Conservation (phyloP, 1,140 invertebrate genomes). For the Scaptodrosophila lebanonensis region DNA sequence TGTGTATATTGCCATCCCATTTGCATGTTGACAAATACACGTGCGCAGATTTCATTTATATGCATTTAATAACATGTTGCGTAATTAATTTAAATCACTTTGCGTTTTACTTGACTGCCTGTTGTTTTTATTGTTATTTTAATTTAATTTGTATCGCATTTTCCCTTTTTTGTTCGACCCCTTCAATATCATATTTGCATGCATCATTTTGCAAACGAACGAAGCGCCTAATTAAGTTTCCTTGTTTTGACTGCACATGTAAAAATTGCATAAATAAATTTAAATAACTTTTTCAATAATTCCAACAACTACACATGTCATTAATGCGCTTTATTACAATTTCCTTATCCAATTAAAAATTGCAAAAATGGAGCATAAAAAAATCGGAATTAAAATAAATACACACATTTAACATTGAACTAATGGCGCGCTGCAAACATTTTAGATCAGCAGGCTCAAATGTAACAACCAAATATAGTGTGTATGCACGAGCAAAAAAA, state of each 20-base stretch:
- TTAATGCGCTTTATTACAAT: background rate
- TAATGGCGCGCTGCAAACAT: too few species aligned
- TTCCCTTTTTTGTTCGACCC: slow-evolving; percentile 8
- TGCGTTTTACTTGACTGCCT: slow-evolving; percentile 14
- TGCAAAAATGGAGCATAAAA: too few species aligned
- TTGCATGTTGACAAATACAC: background rate
- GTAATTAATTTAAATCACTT: slow-evolving; percentile 63
- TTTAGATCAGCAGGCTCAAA: too few species aligned
- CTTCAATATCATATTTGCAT: background rate
- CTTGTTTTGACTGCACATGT: slow-evolving; percentile 29
- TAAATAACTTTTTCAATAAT: slow-evolving; percentile 21
- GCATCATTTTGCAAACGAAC: too few species aligned
- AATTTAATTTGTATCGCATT: slow-evolving; percentile 12
- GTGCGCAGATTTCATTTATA: slow-evolving; percentile 40
- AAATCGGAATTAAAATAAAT: too few species aligned
- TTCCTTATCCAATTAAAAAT: background rate
- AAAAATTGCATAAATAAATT: slow-evolving; percentile 21
- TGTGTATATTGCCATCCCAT: slow-evolving; percentile 1
- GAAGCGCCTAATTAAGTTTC: slow-evolving; percentile 26
- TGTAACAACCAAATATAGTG: too few species aligned
- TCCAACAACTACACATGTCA: slow-evolving; percentile 5
- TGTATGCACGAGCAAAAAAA: too few species aligned
- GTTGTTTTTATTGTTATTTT: slow-evolving; percentile 20
- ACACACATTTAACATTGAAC: too few species aligned
- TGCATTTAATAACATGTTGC: slow-evolving; percentile 40